These are phyloP conservation scores for Hucho hucho DNA, from an alignment of 2,113 vertebrate species.

Conservation along the genomic window DNA sequence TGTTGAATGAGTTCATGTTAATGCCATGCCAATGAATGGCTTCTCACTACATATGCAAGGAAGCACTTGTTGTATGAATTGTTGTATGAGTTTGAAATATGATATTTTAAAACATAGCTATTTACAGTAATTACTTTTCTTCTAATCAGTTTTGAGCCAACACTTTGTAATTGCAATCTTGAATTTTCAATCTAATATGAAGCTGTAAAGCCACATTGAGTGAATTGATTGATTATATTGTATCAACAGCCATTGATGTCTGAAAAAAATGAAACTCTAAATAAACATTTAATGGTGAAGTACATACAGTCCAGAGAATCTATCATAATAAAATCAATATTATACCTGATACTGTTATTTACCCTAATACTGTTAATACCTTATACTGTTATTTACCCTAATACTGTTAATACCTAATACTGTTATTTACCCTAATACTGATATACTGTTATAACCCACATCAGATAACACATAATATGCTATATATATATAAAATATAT, in stretches of 20 bases:
- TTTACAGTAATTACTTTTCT: background rate
- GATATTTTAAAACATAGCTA: slow-evolving; percentile 5
- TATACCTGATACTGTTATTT: too few relatives aligned
- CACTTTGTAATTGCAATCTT: background rate
- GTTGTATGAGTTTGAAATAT: background rate
- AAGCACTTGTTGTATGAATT: background rate
- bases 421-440: too few relatives aligned
- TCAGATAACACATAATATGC: too few relatives aligned
- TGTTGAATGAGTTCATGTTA: slow-evolving; percentile 22
- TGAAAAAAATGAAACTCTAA: slow-evolving; percentile 5
- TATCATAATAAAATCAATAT: background rate
- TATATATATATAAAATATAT: too few relatives aligned
- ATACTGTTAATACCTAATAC: too few relatives aligned
- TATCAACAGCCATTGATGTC: background rate
- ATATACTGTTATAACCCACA: too few relatives aligned
- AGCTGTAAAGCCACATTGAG: background rate
- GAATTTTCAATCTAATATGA: background rate
- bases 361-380: too few relatives aligned
- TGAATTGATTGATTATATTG: background rate
- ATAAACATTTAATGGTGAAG: slow-evolving; percentile 31
- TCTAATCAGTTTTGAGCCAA: background rate
- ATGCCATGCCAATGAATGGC: slow-evolving; percentile 10
- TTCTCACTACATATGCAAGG: slow-evolving; percentile 6
- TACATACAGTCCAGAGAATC: background rate
- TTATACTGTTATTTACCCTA: too few relatives aligned